Conservation (phyloP, 2,888 invertebrate species). For the Drosophila greeni region DNA sequence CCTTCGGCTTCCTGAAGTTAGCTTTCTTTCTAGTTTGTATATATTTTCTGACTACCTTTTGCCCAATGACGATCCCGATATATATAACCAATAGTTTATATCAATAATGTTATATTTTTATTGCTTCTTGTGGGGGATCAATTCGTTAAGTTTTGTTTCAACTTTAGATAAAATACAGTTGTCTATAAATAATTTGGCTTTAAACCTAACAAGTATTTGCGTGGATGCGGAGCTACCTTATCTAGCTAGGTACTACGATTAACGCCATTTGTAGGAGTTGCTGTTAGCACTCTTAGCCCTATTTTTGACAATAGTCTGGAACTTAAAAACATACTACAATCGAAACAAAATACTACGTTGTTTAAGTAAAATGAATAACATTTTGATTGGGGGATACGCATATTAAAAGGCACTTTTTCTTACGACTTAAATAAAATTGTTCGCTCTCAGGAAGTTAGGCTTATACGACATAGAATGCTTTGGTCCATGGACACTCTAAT, state of each 20-base stretch:
- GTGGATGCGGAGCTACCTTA: slow-evolving; percentile 1
- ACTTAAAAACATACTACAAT: slow-evolving; percentile 41
- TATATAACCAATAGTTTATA: neutral
- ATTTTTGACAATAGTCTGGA: slow-evolving; percentile 52
- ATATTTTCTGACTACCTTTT: neutral
- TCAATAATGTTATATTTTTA: slow-evolving; percentile 38
- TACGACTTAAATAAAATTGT: slow-evolving; percentile 42
- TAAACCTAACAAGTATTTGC: slow-evolving; percentile 57
- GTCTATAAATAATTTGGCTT: slow-evolving; percentile 68
- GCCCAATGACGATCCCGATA: neutral
- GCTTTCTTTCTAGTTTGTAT: too few relatives aligned
- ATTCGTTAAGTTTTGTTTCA: slow-evolving; percentile 44
- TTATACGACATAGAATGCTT: slow-evolving; percentile 50
- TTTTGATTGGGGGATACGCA: slow-evolving; percentile 7
- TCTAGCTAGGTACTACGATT: slow-evolving; percentile 36
- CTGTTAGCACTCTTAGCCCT: slow-evolving; percentile 26
- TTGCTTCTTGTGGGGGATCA: slow-evolving; percentile 54
- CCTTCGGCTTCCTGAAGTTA: too few relatives aligned
- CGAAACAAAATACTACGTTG: slow-evolving; percentile 1
- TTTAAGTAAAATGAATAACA: slow-evolving; percentile 23
- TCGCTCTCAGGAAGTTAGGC: slow-evolving; percentile 38
- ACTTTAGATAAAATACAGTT: slow-evolving; percentile 12
- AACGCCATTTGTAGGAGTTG: slow-evolving; percentile 46
- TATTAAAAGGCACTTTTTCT: slow-evolving; percentile 18
- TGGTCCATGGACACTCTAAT: slow-evolving; percentile 16